Evolutionary conservation across 2,113 vertebrate species (phyloP).

Genomic region (Plotosus lineatus): DNA sequence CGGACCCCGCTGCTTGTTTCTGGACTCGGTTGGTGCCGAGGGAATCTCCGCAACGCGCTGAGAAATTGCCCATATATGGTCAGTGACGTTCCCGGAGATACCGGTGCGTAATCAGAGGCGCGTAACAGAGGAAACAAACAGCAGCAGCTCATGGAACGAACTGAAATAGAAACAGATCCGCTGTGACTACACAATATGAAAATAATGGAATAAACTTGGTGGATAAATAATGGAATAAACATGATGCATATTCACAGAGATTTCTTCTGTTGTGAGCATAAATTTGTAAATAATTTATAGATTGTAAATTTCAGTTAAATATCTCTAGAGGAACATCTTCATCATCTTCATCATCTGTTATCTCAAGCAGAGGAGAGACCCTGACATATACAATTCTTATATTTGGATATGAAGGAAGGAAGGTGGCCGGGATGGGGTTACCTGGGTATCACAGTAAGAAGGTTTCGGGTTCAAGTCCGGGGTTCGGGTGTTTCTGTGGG

Average conservation of each 20-base stretch:
- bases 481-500: too few relatives aligned
- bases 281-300: neutral
- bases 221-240: too few relatives aligned
- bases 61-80: constrained; percentile 48
- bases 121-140: constrained; percentile 34
- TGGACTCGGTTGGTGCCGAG: neutral
- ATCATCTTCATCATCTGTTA: neutral
- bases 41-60: neutral
- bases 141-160: constrained; percentile 40
- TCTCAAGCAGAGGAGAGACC: neutral
- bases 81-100: constrained; percentile 55
- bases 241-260: too few relatives aligned
- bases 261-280: neutral
- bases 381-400: neutral
- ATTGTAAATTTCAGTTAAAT: neutral
- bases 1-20: neutral
- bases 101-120: constrained; percentile 43
- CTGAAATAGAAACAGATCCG: constrained; percentile 12
- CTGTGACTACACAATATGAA: neutral
- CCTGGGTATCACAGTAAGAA: too few relatives aligned
- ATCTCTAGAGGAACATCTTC: neutral
- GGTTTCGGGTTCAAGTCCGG: too few relatives aligned
- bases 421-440: too few relatives aligned
- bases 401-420: neutral
- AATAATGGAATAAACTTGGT: neutral